Conservation (phyloP, 2,888 invertebrate species). For the Drosophila neutralis region DNA sequence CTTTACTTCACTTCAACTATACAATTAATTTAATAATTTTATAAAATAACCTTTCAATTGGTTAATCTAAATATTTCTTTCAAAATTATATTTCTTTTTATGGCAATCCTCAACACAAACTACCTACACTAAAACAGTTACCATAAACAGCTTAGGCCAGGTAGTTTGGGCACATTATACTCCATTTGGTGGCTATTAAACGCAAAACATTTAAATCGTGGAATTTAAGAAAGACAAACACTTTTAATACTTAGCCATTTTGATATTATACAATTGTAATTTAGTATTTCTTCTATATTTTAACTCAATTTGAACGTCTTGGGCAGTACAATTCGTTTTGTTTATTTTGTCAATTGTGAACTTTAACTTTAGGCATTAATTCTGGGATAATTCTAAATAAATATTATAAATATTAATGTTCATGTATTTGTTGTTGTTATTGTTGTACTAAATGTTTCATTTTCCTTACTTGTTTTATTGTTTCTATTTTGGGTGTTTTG, state of each 20-base stretch:
- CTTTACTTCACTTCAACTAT: neutral
- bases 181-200: conserved; percentile 69
- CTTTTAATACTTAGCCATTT: conserved; percentile 60
- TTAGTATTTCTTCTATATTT: neutral
- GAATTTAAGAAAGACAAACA: conserved; percentile 7
- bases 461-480: conserved; percentile 35
- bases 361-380: conserved; percentile 37
- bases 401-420: conserved; percentile 22
- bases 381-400: conserved; percentile 64
- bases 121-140: conserved; percentile 61
- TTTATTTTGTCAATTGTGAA: conserved; percentile 31
- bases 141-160: conserved; percentile 80
- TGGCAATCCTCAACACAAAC: conserved; percentile 40
- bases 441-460: conserved; percentile 27
- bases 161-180: conserved; percentile 82
- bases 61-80: conserved; percentile 23
- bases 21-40: neutral
- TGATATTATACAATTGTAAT: conserved; percentile 38
- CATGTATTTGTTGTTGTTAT: conserved; percentile 24
- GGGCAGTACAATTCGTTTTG: conserved; percentile 1
- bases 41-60: conserved; percentile 2
- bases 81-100: conserved; percentile 53
- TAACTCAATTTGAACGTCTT: neutral
- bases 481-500: conserved; percentile 55
- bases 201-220: neutral